Evolutionary conservation across 2,113 vertebrate species (phyloP).

Genomic region (Ceyx margarethae): DNA sequence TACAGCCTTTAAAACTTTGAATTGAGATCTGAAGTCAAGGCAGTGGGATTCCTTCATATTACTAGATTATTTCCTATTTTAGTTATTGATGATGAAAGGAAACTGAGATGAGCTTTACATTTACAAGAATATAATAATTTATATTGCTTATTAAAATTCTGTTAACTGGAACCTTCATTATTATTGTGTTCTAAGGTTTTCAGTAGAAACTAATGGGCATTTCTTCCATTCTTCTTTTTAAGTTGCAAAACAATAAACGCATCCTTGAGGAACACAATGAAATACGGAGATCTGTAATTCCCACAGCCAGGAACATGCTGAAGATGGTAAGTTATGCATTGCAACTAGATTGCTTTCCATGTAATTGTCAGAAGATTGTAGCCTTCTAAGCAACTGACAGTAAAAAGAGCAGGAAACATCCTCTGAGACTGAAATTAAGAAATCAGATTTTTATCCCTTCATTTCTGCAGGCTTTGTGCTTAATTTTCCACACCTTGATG

Average conservation of each 20-base stretch:
- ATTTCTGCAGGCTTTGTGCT: neutral
- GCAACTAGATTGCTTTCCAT: neutral
- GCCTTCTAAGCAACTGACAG: neutral
- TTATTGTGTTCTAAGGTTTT: neutral
- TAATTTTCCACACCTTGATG: neutral
- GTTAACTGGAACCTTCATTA: neutral
- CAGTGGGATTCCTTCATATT: neutral
- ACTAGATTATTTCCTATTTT: neutral
- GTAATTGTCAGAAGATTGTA: neutral
- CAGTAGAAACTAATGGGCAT: fast-evolving
- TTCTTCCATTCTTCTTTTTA: neutral
- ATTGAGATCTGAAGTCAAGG: neutral
- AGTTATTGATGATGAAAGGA: neutral
- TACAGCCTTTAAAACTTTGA: neutral
- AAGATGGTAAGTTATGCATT: slow-evolving; percentile 65
- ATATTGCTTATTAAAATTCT: neutral
- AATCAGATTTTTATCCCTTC: neutral
- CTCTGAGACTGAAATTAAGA: neutral
- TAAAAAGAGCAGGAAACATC: neutral
- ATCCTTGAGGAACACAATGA: slow-evolving; percentile 55
- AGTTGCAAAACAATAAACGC: neutral
- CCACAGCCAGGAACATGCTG: slow-evolving; percentile 66
- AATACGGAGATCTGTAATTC: slow-evolving; percentile 44
- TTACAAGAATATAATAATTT: neutral
- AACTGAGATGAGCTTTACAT: neutral